A percentile compares a stretch with the other conserved stretches of the same genome.
These are phyloP conservation scores for Salpingus planirostris DNA, from an alignment of 2,888 invertebrate species.

Conservation along the genomic window DNA sequence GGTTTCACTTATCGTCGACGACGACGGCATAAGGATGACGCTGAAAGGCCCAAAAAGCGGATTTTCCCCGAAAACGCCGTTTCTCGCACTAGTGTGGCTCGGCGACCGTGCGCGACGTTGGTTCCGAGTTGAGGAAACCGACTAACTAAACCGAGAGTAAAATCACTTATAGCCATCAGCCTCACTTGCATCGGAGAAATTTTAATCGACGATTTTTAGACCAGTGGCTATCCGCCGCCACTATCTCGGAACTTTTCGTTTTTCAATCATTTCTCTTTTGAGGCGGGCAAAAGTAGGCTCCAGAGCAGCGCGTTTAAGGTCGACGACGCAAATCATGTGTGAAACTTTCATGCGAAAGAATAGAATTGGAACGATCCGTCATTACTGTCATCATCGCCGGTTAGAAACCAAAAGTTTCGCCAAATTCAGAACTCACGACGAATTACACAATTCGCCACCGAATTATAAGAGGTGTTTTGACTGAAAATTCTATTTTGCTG, in stretches of 20 bases:
- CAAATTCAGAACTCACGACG: constrained; percentile 3
- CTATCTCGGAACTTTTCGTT: constrained; percentile 22
- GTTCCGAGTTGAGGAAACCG: no score
- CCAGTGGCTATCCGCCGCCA: constrained; percentile 30
- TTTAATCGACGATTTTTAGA: constrained; percentile 34
- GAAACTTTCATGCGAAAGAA: not conserved
- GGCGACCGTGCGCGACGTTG: no score
- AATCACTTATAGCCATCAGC: constrained; percentile 24
- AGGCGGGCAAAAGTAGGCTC: constrained; percentile 5
- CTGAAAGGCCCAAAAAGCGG: no score
- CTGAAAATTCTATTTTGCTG: no score
- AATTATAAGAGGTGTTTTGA: no score
- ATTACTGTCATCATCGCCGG: no score
- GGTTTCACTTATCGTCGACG: constrained; percentile 23
- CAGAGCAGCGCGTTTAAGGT: constrained; percentile 1
- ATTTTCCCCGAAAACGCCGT: no score
- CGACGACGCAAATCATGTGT: not conserved
- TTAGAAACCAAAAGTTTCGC: constrained; percentile 29
- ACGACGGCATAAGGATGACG: no score
- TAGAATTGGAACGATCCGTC: constrained; percentile 7
- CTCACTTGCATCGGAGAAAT: constrained; percentile 32
- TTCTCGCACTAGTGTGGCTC: no score
- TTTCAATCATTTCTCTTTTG: constrained; percentile 17
- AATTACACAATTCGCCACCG: constrained; percentile 17
- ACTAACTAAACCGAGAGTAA: constrained; percentile 38